Evolutionary conservation across 2,113 vertebrate species (phyloP).

Genomic region (Sphaerodactylus townsendi): DNA sequence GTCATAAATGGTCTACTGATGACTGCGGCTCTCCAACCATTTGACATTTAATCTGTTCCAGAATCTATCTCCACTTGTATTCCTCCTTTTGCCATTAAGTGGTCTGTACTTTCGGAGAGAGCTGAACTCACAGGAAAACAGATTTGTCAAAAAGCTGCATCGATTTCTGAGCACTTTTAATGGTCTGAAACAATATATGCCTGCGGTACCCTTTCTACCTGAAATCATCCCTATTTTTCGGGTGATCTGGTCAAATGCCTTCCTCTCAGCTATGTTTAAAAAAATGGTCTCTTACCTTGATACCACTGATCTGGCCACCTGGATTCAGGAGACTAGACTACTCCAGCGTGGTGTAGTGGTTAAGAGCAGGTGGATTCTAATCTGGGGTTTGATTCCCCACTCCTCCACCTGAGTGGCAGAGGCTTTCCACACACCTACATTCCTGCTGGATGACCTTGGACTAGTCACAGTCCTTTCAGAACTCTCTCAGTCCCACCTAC

Average conservation of each 20-base stretch:
- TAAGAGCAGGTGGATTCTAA: too few species aligned
- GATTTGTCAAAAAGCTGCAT: constrained; percentile 23
- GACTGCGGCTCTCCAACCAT: not conserved
- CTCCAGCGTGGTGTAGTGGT: too few species aligned
- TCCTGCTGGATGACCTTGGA: too few species aligned
- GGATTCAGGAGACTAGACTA: too few species aligned
- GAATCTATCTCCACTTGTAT: not conserved
- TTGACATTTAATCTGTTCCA: not conserved
- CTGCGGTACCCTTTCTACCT: not conserved
- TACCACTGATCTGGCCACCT: too few species aligned
- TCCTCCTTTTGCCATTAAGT: constrained; percentile 28
- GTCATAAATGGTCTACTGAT: not conserved
- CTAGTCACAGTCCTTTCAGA: too few species aligned
- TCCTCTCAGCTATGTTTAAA: too few species aligned
- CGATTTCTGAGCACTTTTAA: constrained; percentile 30
- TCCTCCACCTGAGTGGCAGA: too few species aligned
- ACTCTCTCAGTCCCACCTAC: too few species aligned
- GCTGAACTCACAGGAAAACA: constrained; percentile 42
- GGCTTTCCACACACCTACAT: too few species aligned
- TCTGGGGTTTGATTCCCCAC: too few species aligned
- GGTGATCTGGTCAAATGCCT: not conserved
- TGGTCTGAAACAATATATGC: constrained; percentile 37
- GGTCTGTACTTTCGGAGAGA: not conserved
- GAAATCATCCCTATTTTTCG: not conserved
- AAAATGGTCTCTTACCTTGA: too few species aligned